These are phyloP conservation scores for Apantesis nais DNA, from an alignment of 2,888 invertebrate genomes.

Conservation along the genomic window DNA sequence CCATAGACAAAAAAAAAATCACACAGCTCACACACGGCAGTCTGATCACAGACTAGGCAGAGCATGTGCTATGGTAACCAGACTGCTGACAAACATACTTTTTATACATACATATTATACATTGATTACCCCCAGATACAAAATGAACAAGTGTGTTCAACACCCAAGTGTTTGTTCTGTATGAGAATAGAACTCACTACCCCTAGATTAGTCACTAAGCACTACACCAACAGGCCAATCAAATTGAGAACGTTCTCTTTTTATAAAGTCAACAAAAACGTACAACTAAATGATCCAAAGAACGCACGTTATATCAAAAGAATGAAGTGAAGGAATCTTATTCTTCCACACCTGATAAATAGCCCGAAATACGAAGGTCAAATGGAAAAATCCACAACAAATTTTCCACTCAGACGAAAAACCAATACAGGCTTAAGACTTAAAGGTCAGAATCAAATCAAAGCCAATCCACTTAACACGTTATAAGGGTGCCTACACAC, in stretches of 20 bases:
- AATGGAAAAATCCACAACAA: background rate
- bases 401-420: slow-evolving; percentile 11
- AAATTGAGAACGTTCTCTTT: background rate
- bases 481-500: slow-evolving; percentile 15
- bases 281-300: background rate
- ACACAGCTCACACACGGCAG: no score
- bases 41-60: no score
- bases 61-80: no score
- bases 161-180: no score
- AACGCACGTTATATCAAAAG: background rate
- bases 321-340: background rate
- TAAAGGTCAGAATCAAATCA: slow-evolving; percentile 30
- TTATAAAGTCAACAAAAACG: background rate
- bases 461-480: slow-evolving; percentile 40
- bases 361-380: background rate
- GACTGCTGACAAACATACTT: no score
- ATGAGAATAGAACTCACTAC: no score
- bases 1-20: no score
- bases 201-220: no score
- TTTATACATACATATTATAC: no score
- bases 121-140: no score
- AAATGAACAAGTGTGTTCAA: no score
- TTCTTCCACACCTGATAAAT: background rate
- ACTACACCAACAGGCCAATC: no score
- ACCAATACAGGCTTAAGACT: slow-evolving; percentile 15